Evolutionary conservation across 2,797 vertebrate species (phyloP).

Genomic region (Jordanella pulchra): DNA sequence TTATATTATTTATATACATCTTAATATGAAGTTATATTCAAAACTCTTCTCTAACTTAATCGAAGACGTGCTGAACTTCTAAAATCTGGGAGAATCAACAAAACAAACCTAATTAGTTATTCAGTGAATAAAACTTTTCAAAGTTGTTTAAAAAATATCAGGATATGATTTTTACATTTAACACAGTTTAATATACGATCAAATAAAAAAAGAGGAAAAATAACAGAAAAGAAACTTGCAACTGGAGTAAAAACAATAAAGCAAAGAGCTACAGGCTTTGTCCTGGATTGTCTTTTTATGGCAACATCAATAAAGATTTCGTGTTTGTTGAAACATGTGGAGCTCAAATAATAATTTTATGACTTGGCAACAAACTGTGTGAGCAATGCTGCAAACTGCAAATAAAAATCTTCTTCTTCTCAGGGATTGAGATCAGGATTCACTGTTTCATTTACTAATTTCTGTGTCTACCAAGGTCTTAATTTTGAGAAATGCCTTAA

Average conservation of each 20-base stretch:
- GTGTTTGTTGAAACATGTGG: not conserved
- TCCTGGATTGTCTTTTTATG: conserved; percentile 29
- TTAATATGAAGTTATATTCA: not conserved
- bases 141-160: not conserved
- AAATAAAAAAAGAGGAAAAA: not conserved
- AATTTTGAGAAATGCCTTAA: not conserved
- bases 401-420: not conserved
- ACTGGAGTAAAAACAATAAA: not conserved
- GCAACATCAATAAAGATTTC: conserved; percentile 33
- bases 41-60: not conserved
- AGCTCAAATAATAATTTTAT: conserved; percentile 18
- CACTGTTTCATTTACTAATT: not conserved
- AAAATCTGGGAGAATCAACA: not conserved
- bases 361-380: conserved; percentile 24
- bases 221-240: not conserved
- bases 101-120: not conserved
- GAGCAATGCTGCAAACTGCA: not conserved
- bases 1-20: conserved; percentile 6
- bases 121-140: not conserved
- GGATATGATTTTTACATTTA: too few relatives aligned
- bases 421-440: not conserved
- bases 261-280: conserved; percentile 16
- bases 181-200: not conserved
- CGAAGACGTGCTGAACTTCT: not conserved
- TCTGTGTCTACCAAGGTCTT: not conserved